Base-by-base conservation (phyloP, 2,113 vertebrate genomes). In the Nothobranchius furzeri region DNA sequence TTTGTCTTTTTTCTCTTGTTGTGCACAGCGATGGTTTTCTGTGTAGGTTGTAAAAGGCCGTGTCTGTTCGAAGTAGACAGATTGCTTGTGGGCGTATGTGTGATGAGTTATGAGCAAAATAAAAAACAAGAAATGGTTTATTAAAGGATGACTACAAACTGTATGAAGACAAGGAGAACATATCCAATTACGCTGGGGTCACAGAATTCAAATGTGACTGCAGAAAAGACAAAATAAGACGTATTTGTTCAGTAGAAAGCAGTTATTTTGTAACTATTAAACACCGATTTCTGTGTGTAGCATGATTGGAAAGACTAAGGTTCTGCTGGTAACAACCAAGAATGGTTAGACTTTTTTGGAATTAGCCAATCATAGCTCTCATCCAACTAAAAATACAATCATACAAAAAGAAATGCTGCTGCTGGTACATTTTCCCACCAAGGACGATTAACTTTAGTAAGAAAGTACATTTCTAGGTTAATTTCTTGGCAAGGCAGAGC, bases 361-460 rank as follows among this genome's bases (percentile, higher is more conserved):
- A 30, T 30, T 3, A 2, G 30, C 30, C 30, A 30, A 30, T 30
- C 4, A 30, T 30, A 30, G 30, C 30, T 30, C 0, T 30, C 30
- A 4, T 30, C 3, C 30, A 4, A 0, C 30, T 30, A 30, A 30
- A 30, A 30, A 30, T 30, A 30, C 30, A 30, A 3, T 30, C 4
- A 30, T 30, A 4, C 30, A 30, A 30, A 30, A 30, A 30, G 30
- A 30, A 30, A 30, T 30, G 30, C 30, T 30, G 30, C 30, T 30
- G 30, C 30, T 30, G 30, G 30, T 30, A 3, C 4, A 30, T 30
- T 4, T 30, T 30, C 30, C 47, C 25, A 49, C 42, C 36, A 5
- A 6, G 37, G 47, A 37, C 43, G 68, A 61, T 61, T 51, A 68
- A 40, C 37, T 40, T 68, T 50, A 3, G 60, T 69, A 48, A 49